Percentiles rank a stretch among this genome's conserved stretches.
phyloP scores from a whole-genome alignment of 1,140 invertebrate genomes.

The Chelonus insularis region DNA sequence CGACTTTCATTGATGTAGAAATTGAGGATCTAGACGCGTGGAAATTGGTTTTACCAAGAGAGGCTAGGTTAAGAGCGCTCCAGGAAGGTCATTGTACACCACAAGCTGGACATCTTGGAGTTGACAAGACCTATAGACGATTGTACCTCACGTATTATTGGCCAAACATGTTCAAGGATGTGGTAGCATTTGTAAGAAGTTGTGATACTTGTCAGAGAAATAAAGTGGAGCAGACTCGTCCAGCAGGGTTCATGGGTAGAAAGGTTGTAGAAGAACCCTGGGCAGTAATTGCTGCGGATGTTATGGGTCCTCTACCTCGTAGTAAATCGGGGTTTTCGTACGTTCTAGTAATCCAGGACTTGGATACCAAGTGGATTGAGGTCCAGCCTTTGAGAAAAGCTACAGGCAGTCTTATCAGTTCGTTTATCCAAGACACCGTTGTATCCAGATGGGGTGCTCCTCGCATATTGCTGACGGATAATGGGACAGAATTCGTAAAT shows the following conservation, averaged over 20 bases:
- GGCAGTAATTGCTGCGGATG: slow-evolving; percentile 47
- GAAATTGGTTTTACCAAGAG: neutral
- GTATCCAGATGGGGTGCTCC: slow-evolving; percentile 43
- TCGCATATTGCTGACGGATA: slow-evolving; percentile 47
- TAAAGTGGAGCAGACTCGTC: neutral
- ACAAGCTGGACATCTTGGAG: neutral
- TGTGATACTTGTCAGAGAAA: neutral
- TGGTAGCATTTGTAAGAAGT: neutral
- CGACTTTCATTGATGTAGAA: neutral
- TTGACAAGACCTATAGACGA: neutral
- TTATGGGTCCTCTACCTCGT: slow-evolving; percentile 51
- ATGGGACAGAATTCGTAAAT: slow-evolving; percentile 51
- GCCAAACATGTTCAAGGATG: neutral
- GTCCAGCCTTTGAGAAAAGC: slow-evolving; percentile 34
- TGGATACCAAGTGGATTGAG: slow-evolving; percentile 45
- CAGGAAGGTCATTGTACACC: neutral
- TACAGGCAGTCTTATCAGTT: slow-evolving; percentile 32
- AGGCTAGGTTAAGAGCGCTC: neutral
- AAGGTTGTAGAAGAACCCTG: slow-evolving; percentile 42
- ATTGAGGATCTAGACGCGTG: neutral
- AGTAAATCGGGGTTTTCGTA: slow-evolving; percentile 43
- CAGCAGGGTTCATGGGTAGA: neutral
- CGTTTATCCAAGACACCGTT: slow-evolving; percentile 38
- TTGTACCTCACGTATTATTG: neutral
- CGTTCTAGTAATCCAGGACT: slow-evolving; percentile 49